phyloP scores from a whole-genome alignment of 2,113 vertebrate genomes.

The Vimba vimba region DNA sequence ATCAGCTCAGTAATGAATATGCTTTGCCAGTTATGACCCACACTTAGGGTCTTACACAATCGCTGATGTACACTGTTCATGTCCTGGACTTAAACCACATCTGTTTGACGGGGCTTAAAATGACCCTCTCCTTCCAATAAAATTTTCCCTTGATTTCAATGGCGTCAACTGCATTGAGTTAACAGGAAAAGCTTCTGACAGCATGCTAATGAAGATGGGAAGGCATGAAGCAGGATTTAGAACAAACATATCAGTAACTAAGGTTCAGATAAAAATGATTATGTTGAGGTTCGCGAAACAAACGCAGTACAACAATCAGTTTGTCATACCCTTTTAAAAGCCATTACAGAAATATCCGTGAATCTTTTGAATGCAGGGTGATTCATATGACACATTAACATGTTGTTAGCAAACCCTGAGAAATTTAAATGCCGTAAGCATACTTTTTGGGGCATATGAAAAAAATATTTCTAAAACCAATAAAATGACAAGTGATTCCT shows the following conservation, averaged over 20 bases:
- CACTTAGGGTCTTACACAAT: background rate
- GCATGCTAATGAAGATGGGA: background rate
- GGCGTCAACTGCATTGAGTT: slow-evolving; percentile 36
- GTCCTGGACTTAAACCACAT: background rate
- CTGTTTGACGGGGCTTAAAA: background rate
- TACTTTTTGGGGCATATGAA: background rate
- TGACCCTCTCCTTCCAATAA: background rate
- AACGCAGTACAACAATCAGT: background rate
- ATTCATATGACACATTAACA: background rate
- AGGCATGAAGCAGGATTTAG: background rate
- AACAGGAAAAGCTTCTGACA: slow-evolving; percentile 23
- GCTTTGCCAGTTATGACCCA: slow-evolving; percentile 18
- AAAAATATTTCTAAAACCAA: background rate
- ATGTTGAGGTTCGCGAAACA: background rate
- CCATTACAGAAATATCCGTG: background rate
- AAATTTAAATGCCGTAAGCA: background rate
- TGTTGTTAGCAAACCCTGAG: background rate
- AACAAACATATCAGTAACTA: background rate
- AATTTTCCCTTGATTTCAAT: slow-evolving; percentile 30
- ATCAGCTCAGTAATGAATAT: background rate
- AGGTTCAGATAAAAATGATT: background rate
- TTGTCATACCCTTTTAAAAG: background rate
- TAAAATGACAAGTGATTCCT: background rate
- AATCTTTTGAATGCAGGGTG: background rate
- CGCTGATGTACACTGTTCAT: background rate